A percentile compares a stretch with the other conserved stretches of the same genome.
Conservation (phyloP, 2,888 invertebrate genomes). For the Euplagia quadripunctaria region DNA sequence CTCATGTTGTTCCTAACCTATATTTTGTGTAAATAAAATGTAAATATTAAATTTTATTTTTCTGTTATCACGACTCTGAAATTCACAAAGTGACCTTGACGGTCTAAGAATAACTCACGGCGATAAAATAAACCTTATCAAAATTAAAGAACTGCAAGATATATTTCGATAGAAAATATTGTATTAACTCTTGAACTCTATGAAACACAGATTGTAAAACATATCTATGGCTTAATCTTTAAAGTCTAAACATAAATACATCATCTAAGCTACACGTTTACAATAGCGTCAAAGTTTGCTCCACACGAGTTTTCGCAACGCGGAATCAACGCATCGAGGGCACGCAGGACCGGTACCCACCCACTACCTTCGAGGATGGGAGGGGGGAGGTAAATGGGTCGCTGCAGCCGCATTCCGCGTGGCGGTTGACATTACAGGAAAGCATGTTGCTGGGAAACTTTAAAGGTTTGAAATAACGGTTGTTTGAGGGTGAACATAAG, state of each 20-base stretch:
- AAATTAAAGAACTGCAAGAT: not conserved
- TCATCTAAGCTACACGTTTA: conserved; percentile 29
- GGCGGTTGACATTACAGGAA: conserved; percentile 74
- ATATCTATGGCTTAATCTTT: not conserved
- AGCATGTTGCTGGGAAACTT: conserved; percentile 44
- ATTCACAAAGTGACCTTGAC: not conserved
- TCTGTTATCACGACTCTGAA: not conserved
- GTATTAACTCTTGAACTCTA: not conserved
- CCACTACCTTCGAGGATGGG: conserved; percentile 59
- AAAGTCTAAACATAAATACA: conserved; percentile 7
- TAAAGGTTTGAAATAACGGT: conserved; percentile 36
- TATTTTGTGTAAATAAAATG: not conserved
- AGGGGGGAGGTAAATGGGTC: conserved; percentile 75
- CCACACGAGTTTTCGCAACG: conserved; percentile 67
- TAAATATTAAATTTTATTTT: not conserved
- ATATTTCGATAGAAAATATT: not conserved
- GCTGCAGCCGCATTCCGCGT: conserved; percentile 78
- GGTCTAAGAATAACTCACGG: not conserved
- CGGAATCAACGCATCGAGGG: conserved; percentile 79
- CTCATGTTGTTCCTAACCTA: not conserved
- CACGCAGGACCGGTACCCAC: conserved; percentile 78
- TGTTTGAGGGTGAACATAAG: not conserved
- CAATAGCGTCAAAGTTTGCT: conserved; percentile 48
- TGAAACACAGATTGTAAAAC: not conserved
- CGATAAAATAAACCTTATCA: conserved; percentile 1